phyloP scores from a whole-genome alignment of 2,113 vertebrate species.

The Lepidothrix coronata region DNA sequence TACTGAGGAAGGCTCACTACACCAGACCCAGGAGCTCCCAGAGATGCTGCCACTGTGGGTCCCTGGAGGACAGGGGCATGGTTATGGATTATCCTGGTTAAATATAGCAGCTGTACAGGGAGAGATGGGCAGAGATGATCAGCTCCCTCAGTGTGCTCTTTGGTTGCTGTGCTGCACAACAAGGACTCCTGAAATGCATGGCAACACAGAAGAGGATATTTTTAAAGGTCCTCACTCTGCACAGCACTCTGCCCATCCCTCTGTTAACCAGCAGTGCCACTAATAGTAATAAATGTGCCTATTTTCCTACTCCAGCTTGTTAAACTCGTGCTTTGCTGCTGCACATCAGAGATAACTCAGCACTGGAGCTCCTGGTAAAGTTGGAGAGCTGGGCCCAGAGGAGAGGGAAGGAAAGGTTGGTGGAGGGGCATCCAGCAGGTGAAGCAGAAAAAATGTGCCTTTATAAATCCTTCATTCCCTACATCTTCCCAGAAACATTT shows the following conservation, averaged over 20 bases:
- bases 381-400: neutral
- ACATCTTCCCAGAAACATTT: neutral
- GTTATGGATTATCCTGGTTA: neutral
- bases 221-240: neutral
- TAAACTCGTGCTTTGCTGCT: neutral
- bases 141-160: neutral
- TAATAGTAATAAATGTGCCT: neutral
- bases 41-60: neutral
- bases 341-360: neutral
- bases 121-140: neutral
- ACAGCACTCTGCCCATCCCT: neutral
- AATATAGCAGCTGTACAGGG: neutral
- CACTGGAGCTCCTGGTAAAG: neutral
- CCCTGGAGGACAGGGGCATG: neutral
- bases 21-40: neutral
- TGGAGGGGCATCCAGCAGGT: neutral
- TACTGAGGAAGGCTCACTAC: neutral
- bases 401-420: neutral
- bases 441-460: neutral
- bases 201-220: neutral
- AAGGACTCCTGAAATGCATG: neutral
- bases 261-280: neutral
- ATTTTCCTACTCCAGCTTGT: neutral
- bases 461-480: constrained; percentile 17
- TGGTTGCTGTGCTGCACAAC: neutral